Percentiles rank a stretch among this genome's conserved stretches.
These are phyloP conservation scores for Polyommatus icarus DNA, from an alignment of 2,888 invertebrate species.

Conservation along the genomic window DNA sequence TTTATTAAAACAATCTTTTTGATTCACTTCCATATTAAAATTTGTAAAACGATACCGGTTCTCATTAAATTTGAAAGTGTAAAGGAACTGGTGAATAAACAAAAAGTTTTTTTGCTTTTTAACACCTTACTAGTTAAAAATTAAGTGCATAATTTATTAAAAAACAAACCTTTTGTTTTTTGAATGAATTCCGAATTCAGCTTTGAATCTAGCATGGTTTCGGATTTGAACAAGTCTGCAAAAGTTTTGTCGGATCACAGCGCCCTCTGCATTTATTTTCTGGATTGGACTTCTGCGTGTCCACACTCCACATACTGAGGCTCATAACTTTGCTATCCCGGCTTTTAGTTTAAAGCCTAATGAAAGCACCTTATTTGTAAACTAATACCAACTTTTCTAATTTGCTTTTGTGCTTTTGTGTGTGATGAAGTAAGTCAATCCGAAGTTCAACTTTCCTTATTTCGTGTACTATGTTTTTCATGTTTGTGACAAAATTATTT, in stretches of 20 bases:
- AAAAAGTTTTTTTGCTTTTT: not conserved
- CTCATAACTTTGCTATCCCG: conserved; percentile 38
- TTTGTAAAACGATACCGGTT: not conserved
- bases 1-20: not conserved
- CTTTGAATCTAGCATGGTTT: conserved; percentile 2
- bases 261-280: conserved; percentile 53
- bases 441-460: no score
- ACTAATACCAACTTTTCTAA: not conserved
- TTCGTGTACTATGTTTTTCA: not conserved
- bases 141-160: not conserved
- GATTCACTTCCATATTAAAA: not conserved
- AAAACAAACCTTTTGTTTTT: not conserved
- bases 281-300: conserved; percentile 53
- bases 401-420: not conserved
- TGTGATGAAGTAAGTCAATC: not conserved
- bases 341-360: conserved; percentile 35
- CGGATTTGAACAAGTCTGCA: conserved; percentile 31
- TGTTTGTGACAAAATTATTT: not conserved
- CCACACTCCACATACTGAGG: conserved; percentile 52
- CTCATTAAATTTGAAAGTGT: not conserved
- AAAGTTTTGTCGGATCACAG: conserved; percentile 47
- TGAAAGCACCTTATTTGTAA: not conserved
- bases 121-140: not conserved
- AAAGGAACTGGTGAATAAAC: not conserved
- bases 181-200: not conserved